Conservation (phyloP, 2,797 vertebrate genomes). For the Hirundo rustica region DNA sequence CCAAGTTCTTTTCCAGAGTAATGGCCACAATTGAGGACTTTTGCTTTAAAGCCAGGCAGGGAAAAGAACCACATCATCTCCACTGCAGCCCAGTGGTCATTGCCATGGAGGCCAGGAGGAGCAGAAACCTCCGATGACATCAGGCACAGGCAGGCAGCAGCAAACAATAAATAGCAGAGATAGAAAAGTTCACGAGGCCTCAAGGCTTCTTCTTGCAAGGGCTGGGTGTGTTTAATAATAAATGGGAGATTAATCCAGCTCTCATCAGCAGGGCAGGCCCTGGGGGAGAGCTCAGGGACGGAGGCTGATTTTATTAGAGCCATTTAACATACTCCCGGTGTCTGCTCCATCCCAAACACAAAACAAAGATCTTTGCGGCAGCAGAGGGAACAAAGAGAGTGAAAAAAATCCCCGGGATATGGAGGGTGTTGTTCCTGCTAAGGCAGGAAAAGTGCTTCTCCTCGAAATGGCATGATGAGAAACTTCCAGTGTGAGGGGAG, state of each 20-base stretch:
- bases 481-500: neutral
- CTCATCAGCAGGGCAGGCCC: neutral
- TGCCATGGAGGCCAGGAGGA: neutral
- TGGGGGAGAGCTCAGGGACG: neutral
- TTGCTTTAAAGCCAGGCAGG: neutral
- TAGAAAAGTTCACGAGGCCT: neutral
- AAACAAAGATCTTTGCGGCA: neutral
- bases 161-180: conserved; percentile 1
- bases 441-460: neutral
- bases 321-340: conserved; percentile 12
- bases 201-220: conserved; percentile 17
- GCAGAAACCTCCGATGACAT: neutral
- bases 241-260: conserved; percentile 29
- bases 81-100: neutral
- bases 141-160: neutral
- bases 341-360: neutral
- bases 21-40: neutral
- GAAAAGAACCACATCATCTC: neutral
- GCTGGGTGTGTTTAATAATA: conserved; percentile 61
- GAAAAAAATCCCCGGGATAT: neutral
- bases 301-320: conserved; percentile 17
- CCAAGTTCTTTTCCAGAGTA: neutral
- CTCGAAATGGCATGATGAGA: neutral
- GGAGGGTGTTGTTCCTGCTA: neutral
- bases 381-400: neutral